phyloP scores from a whole-genome alignment of 1,140 invertebrate genomes.

The Leptinotarsa undecemlineata region DNA sequence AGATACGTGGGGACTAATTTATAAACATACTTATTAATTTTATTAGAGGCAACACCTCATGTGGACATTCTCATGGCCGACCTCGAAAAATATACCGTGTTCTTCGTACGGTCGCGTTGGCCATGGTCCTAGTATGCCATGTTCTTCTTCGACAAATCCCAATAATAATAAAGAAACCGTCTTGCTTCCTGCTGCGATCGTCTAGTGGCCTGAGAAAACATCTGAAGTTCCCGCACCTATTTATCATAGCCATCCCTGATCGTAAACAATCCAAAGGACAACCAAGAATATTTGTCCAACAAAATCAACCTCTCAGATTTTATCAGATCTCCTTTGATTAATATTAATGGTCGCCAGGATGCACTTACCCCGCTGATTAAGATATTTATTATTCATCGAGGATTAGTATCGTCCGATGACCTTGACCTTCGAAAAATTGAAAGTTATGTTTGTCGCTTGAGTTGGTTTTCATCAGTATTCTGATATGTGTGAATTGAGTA shows the following conservation, averaged over 20 bases:
- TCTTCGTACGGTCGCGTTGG: neutral
- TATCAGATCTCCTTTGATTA: slow-evolving; percentile 37
- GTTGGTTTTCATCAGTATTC: neutral
- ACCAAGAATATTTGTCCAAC: slow-evolving; percentile 28
- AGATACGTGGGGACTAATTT: neutral
- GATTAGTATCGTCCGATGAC: neutral
- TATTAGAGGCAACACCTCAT: slow-evolving; percentile 19
- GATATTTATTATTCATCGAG: slow-evolving; percentile 23
- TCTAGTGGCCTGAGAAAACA: slow-evolving; percentile 34
- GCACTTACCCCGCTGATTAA: slow-evolving; percentile 30
- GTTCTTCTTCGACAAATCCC: slow-evolving; percentile 35
- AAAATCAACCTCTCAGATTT: slow-evolving; percentile 22
- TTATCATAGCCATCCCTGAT: slow-evolving; percentile 35
- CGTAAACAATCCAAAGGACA: slow-evolving; percentile 36
- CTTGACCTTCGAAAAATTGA: slow-evolving; percentile 6
- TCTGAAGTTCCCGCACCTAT: slow-evolving; percentile 33
- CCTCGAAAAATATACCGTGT: neutral
- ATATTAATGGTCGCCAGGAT: slow-evolving; percentile 30
- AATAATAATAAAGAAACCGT: slow-evolving; percentile 39
- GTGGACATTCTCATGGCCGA: slow-evolving; percentile 10
- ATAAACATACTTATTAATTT: slow-evolving; percentile 10
- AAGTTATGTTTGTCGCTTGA: neutral
- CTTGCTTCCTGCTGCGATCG: slow-evolving; percentile 29
- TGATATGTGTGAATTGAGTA: neutral
- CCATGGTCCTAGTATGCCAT: slow-evolving; percentile 23